Evolutionary conservation across 1,140 invertebrate species (phyloP).

Genomic region (Panulirus ornatus): DNA sequence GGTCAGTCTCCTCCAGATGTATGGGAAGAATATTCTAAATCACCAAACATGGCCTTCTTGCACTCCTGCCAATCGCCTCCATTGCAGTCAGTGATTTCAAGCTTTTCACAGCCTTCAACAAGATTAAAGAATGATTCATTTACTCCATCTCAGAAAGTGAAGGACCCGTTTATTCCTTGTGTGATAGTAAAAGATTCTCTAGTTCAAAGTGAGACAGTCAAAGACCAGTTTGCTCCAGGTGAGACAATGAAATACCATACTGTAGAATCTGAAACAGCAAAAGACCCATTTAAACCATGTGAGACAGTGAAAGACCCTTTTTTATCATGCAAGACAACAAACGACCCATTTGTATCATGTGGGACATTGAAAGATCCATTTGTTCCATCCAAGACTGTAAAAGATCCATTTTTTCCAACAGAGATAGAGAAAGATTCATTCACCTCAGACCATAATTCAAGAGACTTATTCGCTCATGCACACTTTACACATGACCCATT

Average conservation of each 20-base stretch:
- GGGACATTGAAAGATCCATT: background rate
- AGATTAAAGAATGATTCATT: background rate
- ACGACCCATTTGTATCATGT: too few relatives aligned
- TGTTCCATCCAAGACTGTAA: background rate
- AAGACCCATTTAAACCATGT: too few relatives aligned
- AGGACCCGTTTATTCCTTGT: background rate
- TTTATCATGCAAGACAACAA: background rate
- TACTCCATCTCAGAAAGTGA: background rate
- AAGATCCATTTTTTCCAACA: slow-evolving; percentile 4
- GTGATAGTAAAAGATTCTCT: background rate
- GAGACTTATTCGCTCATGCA: background rate
- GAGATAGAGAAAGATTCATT: background rate
- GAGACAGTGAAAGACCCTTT: background rate
- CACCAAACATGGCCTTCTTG: slow-evolving; percentile 58
- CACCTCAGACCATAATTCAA: background rate
- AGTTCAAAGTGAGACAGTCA: background rate
- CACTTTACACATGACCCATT: background rate
- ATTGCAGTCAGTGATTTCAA: background rate
- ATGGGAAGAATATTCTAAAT: slow-evolving; percentile 28
- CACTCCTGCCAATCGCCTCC: slow-evolving; percentile 63
- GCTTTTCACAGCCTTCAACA: background rate
- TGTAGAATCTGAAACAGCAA: background rate
- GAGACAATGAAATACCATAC: background rate
- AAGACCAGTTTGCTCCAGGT: background rate
- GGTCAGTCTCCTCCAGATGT: slow-evolving; percentile 47